These are phyloP conservation scores for Dicentrarchus labrax DNA, from an alignment of 2,113 vertebrate genomes.

Conservation along the genomic window DNA sequence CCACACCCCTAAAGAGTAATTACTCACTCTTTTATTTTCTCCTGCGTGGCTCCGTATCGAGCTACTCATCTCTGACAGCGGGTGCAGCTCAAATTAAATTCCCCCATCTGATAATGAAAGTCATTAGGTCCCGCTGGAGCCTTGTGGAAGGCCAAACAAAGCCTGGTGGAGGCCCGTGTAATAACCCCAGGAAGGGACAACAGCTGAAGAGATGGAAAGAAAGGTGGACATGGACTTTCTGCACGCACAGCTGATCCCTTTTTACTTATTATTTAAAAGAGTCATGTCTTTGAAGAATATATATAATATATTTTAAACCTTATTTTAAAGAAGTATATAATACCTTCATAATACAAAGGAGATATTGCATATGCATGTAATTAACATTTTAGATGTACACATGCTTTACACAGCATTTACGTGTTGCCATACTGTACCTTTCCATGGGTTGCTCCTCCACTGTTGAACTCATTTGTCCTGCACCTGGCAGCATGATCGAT, in stretches of 20 bases:
- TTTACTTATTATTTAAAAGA: conserved; percentile 18
- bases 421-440: neutral
- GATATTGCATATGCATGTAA: neutral
- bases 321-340: neutral
- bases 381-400: neutral
- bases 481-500: conserved; percentile 61
- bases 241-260: conserved; percentile 39
- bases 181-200: conserved; percentile 70
- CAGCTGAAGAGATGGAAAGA: conserved; percentile 47
- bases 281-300: neutral
- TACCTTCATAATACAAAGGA: neutral
- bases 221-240: conserved; percentile 21
- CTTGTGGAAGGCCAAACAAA: conserved; percentile 75
- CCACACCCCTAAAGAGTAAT: conserved; percentile 76
- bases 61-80: conserved; percentile 79
- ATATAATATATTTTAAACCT: too few relatives aligned
- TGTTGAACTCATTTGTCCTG: conserved; percentile 14
- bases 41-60: conserved; percentile 72
- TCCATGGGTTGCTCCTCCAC: neutral
- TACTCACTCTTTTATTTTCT: conserved; percentile 81
- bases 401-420: neutral
- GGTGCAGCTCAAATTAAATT: conserved; percentile 82
- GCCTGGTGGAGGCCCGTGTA: conserved; percentile 62
- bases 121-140: conserved; percentile 80
- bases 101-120: conserved; percentile 82